Conservation (phyloP, 2,113 vertebrate species). For the Ptyas mucosa region DNA sequence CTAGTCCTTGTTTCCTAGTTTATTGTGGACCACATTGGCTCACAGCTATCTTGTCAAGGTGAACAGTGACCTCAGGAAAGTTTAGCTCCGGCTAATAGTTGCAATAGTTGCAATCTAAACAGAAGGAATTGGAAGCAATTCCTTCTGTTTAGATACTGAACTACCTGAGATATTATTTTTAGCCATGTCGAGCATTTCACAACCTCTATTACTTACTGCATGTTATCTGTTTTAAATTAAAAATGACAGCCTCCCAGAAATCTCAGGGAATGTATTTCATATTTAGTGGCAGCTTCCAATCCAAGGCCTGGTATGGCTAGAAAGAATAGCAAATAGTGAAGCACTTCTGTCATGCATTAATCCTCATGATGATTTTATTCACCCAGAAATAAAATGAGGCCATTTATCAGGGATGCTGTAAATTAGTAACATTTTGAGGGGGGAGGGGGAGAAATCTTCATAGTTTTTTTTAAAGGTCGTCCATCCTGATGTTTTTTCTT, state of each 20-base stretch:
- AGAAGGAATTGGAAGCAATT: conserved; percentile 9
- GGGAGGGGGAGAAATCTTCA: not conserved
- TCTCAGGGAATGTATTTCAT: not conserved
- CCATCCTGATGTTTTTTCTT: not conserved
- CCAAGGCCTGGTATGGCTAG: conserved; percentile 19
- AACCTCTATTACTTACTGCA: conserved; percentile 13
- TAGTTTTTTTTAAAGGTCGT: not conserved
- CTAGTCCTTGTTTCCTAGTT: not conserved
- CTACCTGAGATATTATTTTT: conserved; percentile 13
- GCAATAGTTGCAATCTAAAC: too few relatives aligned
- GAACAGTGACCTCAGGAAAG: not conserved
- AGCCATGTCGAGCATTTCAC: not conserved
- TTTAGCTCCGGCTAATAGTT: not conserved
- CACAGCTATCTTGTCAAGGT: not conserved
- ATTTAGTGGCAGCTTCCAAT: conserved; percentile 13
- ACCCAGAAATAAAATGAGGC: conserved; percentile 28
- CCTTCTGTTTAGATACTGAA: conserved; percentile 6
- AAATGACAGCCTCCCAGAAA: conserved; percentile 19
- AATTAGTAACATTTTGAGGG: not conserved
- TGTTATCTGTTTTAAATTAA: conserved; percentile 26
- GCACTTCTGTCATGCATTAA: conserved; percentile 14
- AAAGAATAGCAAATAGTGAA: conserved; percentile 35
- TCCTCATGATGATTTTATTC: conserved; percentile 42
- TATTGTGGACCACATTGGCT: not conserved
- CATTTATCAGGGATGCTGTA: conserved; percentile 24